Conservation (phyloP, 2,888 invertebrate species). For the Archaeoteleia sp. region DNA sequence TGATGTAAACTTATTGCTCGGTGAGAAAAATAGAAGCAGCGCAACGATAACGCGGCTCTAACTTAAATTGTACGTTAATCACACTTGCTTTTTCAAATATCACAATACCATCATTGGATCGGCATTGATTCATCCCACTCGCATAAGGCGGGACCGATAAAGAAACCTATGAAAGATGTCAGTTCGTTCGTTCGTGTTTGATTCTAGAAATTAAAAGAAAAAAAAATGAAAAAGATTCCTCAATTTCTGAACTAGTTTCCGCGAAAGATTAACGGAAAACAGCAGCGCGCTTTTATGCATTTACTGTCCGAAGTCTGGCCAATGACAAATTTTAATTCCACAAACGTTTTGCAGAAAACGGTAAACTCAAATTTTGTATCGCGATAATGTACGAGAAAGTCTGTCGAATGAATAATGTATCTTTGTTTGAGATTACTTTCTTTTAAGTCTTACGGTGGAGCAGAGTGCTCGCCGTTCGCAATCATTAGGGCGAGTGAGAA, state of each 20-base stretch:
- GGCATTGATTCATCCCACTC: slow-evolving; percentile 51
- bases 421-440: slow-evolving; percentile 45
- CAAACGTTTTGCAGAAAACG: too few relatives aligned
- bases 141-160: slow-evolving; percentile 33
- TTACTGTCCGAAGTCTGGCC: too few relatives aligned
- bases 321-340: too few relatives aligned
- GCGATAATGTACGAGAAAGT: too few relatives aligned
- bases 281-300: too few relatives aligned
- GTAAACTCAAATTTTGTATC: too few relatives aligned
- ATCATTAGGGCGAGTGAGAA: too few relatives aligned
- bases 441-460: slow-evolving; percentile 45
- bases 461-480: too few relatives aligned
- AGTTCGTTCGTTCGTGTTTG: slow-evolving; percentile 47
- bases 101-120: slow-evolving; percentile 68
- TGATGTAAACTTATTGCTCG: slow-evolving; percentile 28
- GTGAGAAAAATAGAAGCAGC: slow-evolving; percentile 51
- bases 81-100: slow-evolving; percentile 65
- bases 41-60: slow-evolving; percentile 50
- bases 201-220: too few relatives aligned
- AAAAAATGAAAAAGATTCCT: too few relatives aligned
- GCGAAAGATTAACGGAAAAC: background rate
- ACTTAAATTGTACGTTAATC: slow-evolving; percentile 58
- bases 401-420: too few relatives aligned
- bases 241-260: background rate
- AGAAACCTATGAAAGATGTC: slow-evolving; percentile 47